phyloP scores from a whole-genome alignment of 2,888 invertebrate genomes.

The Drosophila prolongata region DNA sequence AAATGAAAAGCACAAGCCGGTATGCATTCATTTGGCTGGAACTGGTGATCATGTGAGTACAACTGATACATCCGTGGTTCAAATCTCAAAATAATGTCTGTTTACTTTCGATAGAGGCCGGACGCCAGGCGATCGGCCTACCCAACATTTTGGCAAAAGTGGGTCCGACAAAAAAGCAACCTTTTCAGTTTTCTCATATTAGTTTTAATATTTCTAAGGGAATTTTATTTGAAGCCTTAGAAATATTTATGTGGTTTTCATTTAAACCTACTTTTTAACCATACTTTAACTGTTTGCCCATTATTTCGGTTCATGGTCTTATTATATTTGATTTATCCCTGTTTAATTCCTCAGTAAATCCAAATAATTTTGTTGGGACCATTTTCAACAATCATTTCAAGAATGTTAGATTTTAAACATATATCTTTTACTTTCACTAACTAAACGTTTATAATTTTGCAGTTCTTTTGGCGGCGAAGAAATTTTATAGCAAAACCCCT shows the following conservation, averaged over 20 bases:
- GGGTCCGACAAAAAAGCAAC: conserved; percentile 13
- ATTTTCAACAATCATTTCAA: neutral
- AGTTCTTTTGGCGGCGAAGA: conserved; percentile 96
- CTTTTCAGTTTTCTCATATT: neutral
- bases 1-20: conserved; percentile 88
- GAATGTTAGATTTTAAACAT: too few species aligned
- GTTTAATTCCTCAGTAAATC: neutral
- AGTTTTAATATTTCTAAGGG: too few species aligned
- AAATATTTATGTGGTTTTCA: too few species aligned
- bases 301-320: neutral
- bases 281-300: neutral
- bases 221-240: too few species aligned
- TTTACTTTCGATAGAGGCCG: conserved; percentile 34
- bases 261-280: too few species aligned
- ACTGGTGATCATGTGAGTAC: conserved; percentile 94
- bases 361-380: conserved; percentile 5
- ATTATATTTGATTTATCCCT: too few species aligned
- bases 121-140: conserved; percentile 26
- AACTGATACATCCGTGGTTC: neutral
- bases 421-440: neutral
- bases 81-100: conserved; percentile 15
- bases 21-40: conserved; percentile 97
- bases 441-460: conserved; percentile 57
- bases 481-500: conserved; percentile 96
- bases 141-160: conserved; percentile 18